A percentile compares a stretch with the other conserved stretches of the same genome.
phyloP scores from a whole-genome alignment of 2,113 vertebrate species.

The Dromiciops gliroides region DNA sequence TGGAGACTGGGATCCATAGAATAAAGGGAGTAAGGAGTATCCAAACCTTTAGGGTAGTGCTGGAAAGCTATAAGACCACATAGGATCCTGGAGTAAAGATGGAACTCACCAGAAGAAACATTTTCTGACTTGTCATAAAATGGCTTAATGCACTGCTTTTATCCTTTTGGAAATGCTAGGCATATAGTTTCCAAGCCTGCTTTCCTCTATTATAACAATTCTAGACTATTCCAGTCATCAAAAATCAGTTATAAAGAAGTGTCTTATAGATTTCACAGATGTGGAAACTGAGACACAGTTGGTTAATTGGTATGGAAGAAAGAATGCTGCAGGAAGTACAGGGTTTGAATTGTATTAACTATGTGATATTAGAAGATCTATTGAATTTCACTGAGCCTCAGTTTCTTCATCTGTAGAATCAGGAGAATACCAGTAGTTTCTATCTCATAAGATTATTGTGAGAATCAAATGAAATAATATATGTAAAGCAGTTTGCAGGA shows the following conservation, averaged over 20 bases:
- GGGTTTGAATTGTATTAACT: not conserved
- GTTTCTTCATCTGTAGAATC: not conserved
- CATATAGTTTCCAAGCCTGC: conserved; percentile 23
- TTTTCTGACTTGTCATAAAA: not conserved
- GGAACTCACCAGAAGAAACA: not conserved
- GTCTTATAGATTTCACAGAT: conserved; percentile 20
- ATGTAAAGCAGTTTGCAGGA: not conserved
- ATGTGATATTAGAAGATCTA: not conserved
- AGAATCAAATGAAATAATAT: not conserved
- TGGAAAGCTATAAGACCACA: not conserved
- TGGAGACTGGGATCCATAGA: not conserved
- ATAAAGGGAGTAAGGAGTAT: not conserved
- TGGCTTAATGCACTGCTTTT: not conserved
- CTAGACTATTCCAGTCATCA: not conserved
- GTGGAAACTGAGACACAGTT: conserved; percentile 9
- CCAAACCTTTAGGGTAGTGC: not conserved
- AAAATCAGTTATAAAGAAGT: conserved; percentile 30
- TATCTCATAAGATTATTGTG: not conserved
- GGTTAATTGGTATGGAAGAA: not conserved
- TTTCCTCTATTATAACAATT: conserved; percentile 23
- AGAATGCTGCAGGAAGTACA: not conserved
- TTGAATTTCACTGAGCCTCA: not conserved
- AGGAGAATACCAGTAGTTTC: not conserved
- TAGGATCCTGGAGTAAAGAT: not conserved
- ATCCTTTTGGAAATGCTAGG: conserved; percentile 33